Base-by-base conservation (phyloP, 2,888 invertebrate genomes). In the Dichetophora obliterata region DNA sequence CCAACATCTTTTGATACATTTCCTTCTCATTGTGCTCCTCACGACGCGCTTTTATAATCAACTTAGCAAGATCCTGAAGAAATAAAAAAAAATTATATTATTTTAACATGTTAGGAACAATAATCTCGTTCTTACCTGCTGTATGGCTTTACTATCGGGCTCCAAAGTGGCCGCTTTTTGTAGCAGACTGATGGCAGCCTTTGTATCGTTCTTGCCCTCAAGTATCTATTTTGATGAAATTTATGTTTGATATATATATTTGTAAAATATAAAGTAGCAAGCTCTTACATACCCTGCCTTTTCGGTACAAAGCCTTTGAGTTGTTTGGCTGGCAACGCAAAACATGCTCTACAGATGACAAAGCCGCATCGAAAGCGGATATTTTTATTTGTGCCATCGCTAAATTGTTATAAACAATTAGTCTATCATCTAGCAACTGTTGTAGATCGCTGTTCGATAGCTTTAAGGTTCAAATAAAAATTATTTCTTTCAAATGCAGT, bases 341-440 rank as follows among this genome's bases (percentile, higher is more conserved):
- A 2, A 98, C 98, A 85, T 93, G 92, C 71, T 95, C 94, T 37
- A 97, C 94, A 9, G 96, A 95, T 88, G 93, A 92, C 31, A 97
- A 90, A 6, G 97, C 97, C 11, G 95, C 94, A 82, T 96, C 96
- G 86, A 93, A 96, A 9, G 95, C 94, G 75, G 95, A 93, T 54
- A 95, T 93, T 91, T 96, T 97, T 81, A 98, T 91, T 90, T 98
- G 97, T 16, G 97, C 95, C 80, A 96, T 96, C 16, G 97, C 97
- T 91, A 98, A 92, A 87, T 98, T 98, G 87, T 98, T 98, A 84
- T 95, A 94, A 1, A 96, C 95, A 84, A 95, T 93, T 72, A 97
- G 90, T 80, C 96, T 90, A 85, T 96, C 95, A 74, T 96, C 95
- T 43, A 96, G 86, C 71, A 97, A 86, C 52, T 91, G 89, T 84